Evolutionary conservation across 2,888 invertebrate genomes (phyloP).

Genomic region (Pseudoips prasinana): DNA sequence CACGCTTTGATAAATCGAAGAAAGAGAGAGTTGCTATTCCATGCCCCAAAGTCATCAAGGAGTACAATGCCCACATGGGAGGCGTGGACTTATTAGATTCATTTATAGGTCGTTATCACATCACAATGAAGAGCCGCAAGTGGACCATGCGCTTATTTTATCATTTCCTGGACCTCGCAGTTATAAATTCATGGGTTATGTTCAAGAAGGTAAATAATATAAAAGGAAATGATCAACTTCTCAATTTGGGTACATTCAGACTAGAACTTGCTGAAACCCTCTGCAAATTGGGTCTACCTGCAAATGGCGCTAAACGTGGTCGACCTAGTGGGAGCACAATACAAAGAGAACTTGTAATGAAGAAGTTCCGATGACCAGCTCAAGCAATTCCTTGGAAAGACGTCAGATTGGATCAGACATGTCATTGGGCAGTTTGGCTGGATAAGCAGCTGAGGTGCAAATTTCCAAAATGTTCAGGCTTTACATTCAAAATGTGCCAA

Average conservation of each 20-base stretch:
- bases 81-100: no score
- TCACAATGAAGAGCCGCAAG: conserved; percentile 39
- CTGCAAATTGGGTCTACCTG: conserved; percentile 35
- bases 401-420: conserved; percentile 27
- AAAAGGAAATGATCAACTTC: conserved; percentile 35
- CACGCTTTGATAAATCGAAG: conserved; percentile 40
- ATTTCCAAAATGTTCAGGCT: conserved; percentile 35
- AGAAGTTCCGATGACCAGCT: conserved; percentile 36
- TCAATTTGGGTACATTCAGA: conserved; percentile 39
- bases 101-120: conserved; percentile 33
- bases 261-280: conserved; percentile 40
- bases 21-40: conserved; percentile 25
- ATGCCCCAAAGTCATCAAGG: conserved; percentile 33
- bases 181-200: conserved; percentile 41
- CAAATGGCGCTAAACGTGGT: conserved; percentile 40
- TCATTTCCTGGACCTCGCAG: conserved; percentile 37
- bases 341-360: conserved; percentile 36
- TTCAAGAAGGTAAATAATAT: conserved; percentile 35
- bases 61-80: conserved; percentile 35
- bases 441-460: conserved; percentile 26
- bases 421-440: conserved; percentile 28
- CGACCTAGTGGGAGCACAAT: conserved; percentile 36
- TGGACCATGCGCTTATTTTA: conserved; percentile 41
- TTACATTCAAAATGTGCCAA: conserved; percentile 39
- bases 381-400: conserved; percentile 34